Percentiles rank a stretch among this genome's conserved stretches.
These are phyloP conservation scores for Isichthys henryi DNA, from an alignment of 2,113 vertebrate genomes.

Conservation along the genomic window DNA sequence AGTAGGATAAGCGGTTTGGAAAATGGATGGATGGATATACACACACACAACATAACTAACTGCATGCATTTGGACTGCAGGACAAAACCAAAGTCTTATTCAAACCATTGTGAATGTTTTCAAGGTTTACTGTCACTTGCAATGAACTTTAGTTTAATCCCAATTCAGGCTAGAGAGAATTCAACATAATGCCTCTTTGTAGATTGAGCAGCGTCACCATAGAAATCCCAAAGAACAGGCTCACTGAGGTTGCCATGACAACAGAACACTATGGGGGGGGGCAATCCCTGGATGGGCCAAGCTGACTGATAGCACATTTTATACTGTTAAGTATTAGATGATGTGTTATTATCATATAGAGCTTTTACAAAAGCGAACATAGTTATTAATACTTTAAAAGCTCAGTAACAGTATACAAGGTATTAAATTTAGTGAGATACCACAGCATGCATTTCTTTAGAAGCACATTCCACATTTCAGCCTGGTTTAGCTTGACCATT, in stretches of 20 bases:
- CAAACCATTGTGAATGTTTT: neutral
- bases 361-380: neutral
- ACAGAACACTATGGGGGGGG: neutral
- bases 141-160: neutral
- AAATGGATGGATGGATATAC: too few relatives aligned
- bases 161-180: neutral
- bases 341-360: neutral
- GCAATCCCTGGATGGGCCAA: neutral
- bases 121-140: neutral
- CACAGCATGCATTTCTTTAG: neutral
- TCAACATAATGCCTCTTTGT: neutral
- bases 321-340: neutral
- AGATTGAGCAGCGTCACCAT: neutral
- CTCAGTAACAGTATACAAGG: neutral
- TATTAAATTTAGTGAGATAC: neutral
- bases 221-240: neutral
- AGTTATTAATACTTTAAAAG: neutral
- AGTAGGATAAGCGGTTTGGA: too few relatives aligned
- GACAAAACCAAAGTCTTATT: neutral
- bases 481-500: neutral
- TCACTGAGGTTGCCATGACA: neutral
- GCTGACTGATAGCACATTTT: neutral
- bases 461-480: neutral
- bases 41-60: neutral
- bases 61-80: neutral